A percentile compares a stretch with the other conserved stretches of the same genome.
Conservation (phyloP, 2,888 invertebrate genomes). For the Parascotia fuliginaria region DNA sequence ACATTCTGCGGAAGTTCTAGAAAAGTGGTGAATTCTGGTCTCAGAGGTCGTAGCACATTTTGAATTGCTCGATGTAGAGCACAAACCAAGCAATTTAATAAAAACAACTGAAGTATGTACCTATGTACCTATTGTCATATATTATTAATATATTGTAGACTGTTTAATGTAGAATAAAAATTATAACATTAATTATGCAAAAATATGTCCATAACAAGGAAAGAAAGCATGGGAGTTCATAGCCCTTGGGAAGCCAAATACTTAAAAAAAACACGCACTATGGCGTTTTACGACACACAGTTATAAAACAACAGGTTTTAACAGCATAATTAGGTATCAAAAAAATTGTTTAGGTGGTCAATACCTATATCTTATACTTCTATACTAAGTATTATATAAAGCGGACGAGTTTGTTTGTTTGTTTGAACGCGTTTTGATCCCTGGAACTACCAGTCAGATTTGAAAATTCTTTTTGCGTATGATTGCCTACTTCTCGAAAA, state of each 20-base stretch:
- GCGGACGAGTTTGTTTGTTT: too few species aligned
- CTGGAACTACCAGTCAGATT: too few species aligned
- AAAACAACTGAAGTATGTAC: too few species aligned
- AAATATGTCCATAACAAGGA: neutral
- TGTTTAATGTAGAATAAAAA: too few species aligned
- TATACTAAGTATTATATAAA: too few species aligned
- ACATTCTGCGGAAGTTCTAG: neutral
- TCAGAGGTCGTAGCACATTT: neutral
- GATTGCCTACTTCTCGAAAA: too few species aligned
- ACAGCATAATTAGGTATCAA: neutral
- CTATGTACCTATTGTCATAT: too few species aligned
- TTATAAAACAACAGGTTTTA: neutral
- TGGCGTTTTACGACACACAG: neutral
- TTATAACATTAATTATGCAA: neutral
- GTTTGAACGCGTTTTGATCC: too few species aligned
- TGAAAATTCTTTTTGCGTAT: too few species aligned
- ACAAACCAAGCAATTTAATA: neutral
- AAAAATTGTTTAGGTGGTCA: too few species aligned
- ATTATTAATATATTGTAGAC: too few species aligned
- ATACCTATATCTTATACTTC: too few species aligned
- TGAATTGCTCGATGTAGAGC: neutral
- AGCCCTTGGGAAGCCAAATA: conserved; percentile 3
- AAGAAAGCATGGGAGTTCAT: neutral
- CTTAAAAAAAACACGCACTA: conserved; percentile 5
- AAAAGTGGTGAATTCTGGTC: neutral